phyloP scores from a whole-genome alignment of 2,113 vertebrate genomes.

The Hypanus sabinus region DNA sequence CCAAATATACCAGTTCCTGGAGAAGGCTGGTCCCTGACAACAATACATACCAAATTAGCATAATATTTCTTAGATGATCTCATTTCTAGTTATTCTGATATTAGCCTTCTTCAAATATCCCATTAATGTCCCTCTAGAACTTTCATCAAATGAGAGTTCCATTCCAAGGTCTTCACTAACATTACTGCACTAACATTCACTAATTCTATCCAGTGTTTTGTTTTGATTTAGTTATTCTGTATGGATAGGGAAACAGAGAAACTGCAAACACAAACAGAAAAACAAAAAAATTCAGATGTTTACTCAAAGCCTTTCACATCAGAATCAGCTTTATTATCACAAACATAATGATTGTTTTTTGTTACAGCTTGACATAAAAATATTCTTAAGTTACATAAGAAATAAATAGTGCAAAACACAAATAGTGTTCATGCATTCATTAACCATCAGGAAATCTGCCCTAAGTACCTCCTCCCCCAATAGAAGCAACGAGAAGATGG shows the following conservation, averaged over 20 bases:
- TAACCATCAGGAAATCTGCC: too few species aligned
- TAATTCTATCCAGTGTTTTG: neutral
- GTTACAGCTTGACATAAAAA: too few species aligned
- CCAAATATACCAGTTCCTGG: slow-evolving; percentile 93
- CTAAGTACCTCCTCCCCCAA: too few species aligned
- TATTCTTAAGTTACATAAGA: too few species aligned
- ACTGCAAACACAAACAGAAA: neutral
- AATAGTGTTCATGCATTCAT: too few species aligned
- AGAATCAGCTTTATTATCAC: too few species aligned
- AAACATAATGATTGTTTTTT: too few species aligned
- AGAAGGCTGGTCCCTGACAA: slow-evolving; percentile 82
- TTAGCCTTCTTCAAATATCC: too few species aligned
- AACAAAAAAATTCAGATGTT: neutral
- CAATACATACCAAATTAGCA: slow-evolving; percentile 20
- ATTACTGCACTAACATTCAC: neutral
- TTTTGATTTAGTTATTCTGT: neutral
- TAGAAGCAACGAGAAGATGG: too few species aligned
- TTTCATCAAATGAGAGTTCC: neutral
- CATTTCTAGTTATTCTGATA: neutral
- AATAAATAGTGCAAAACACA: too few species aligned
- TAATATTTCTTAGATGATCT: neutral
- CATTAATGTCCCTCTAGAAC: neutral
- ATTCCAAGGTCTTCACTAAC: neutral
- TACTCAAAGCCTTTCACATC: neutral
- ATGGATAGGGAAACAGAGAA: neutral